phyloP scores from a whole-genome alignment of 2,888 invertebrate genomes.

The Pilophorus perplexus region DNA sequence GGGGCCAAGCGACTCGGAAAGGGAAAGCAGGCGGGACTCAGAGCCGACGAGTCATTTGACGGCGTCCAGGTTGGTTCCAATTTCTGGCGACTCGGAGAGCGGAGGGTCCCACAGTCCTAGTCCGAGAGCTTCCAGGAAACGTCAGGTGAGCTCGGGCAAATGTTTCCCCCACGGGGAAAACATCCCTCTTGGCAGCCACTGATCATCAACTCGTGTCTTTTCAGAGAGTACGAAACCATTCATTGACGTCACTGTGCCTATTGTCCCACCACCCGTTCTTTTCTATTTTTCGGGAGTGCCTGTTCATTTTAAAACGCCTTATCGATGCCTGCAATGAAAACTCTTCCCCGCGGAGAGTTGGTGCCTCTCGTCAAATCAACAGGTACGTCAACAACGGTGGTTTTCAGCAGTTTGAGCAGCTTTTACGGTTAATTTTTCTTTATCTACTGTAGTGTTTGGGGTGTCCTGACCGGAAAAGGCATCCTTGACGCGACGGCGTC shows the following conservation, averaged over 20 bases:
- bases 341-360: conserved; percentile 81
- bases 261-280: conserved; percentile 99
- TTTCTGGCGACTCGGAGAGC: conserved; percentile 75
- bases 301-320: conserved; percentile 90
- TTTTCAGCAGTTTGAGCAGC: no score
- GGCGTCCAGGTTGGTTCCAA: conserved; percentile 48
- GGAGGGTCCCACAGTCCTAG: conserved; percentile 85
- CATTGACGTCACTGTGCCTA: conserved; percentile 93
- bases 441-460: conserved; percentile 93
- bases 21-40: conserved; percentile 69
- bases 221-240: conserved; percentile 83
- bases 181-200: no score
- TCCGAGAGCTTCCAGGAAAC: conserved; percentile 74
- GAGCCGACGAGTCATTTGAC: conserved; percentile 52
- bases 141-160: conserved; percentile 59
- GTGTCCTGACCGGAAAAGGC: conserved; percentile 81
- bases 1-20: conserved; percentile 86
- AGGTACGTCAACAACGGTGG: conserved; percentile 67
- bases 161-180: no score
- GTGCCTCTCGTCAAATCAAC: conserved; percentile 80
- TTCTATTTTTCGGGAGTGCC: conserved; percentile 95
- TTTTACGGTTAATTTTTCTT: no score
- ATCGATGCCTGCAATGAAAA: conserved; percentile 98
- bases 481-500: conserved; percentile 73
- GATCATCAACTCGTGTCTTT: no score